These are phyloP conservation scores for Andrena chrysosceles DNA, from an alignment of 2,888 invertebrate species.

Conservation along the genomic window DNA sequence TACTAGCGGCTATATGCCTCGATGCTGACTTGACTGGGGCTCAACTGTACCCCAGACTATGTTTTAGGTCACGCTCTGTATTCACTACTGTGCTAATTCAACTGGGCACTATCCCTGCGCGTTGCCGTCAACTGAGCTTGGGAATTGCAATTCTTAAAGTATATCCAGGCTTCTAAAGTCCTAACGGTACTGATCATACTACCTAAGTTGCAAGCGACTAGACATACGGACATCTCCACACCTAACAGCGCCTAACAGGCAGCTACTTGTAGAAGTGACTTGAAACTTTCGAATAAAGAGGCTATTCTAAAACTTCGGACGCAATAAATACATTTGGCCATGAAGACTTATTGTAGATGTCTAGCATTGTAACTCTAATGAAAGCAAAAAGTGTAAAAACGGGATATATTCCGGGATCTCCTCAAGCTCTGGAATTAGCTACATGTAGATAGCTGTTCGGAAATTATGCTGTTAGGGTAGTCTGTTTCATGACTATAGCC, in stretches of 20 bases:
- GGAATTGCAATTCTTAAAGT: not conserved
- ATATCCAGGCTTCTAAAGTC: not conserved
- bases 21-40: not conserved
- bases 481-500: not conserved
- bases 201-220: not conserved
- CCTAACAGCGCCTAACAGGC: not conserved
- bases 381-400: not conserved
- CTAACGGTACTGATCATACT: not conserved
- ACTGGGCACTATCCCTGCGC: not conserved
- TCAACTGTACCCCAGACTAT: not conserved
- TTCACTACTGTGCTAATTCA: not conserved
- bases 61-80: not conserved
- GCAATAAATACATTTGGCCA: not conserved
- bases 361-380: not conserved
- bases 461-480: not conserved
- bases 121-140: not conserved
- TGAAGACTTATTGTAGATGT: not conserved
- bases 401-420: not conserved
- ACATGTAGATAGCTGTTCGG: not conserved
- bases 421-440: not conserved
- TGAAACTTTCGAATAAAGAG: too few species aligned
- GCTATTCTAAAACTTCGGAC: not conserved
- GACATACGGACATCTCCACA: not conserved
- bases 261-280: not conserved
- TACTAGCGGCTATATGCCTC: not conserved